Evolutionary conservation across 2,797 vertebrate genomes (phyloP).

Genomic region (Falco concolor): DNA sequence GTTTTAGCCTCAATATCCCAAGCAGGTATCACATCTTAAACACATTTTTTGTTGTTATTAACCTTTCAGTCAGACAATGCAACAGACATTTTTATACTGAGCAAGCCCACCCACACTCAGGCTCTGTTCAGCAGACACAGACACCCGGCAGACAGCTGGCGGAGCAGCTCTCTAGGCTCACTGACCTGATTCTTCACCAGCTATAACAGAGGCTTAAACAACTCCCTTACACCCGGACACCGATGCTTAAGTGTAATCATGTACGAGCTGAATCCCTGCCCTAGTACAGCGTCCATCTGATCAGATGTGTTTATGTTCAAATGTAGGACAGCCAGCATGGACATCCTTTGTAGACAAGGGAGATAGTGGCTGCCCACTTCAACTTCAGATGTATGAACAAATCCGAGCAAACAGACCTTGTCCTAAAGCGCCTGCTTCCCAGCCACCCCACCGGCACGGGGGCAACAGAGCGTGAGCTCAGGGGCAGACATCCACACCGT

Average conservation of each 20-base stretch:
- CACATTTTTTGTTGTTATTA: neutral
- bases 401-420: fast-evolving
- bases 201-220: neutral
- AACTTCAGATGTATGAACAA: neutral
- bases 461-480: neutral
- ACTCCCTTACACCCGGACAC: neutral
- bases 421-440: neutral
- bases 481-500: neutral
- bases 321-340: neutral
- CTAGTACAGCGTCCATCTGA: neutral
- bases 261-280: neutral
- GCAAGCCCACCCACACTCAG: neutral
- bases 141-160: no score
- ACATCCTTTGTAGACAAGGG: neutral
- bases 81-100: neutral
- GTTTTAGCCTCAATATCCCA: neutral
- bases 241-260: fast-evolving
- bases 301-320: neutral
- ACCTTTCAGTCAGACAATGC: neutral
- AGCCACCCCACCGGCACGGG: fast-evolving
- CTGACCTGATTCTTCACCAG: neutral
- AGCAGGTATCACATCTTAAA: neutral
- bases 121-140: no score
- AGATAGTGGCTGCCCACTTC: neutral
- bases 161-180: neutral